Conservation (phyloP, 2,797 vertebrate species). For the Selene dorsalis region DNA sequence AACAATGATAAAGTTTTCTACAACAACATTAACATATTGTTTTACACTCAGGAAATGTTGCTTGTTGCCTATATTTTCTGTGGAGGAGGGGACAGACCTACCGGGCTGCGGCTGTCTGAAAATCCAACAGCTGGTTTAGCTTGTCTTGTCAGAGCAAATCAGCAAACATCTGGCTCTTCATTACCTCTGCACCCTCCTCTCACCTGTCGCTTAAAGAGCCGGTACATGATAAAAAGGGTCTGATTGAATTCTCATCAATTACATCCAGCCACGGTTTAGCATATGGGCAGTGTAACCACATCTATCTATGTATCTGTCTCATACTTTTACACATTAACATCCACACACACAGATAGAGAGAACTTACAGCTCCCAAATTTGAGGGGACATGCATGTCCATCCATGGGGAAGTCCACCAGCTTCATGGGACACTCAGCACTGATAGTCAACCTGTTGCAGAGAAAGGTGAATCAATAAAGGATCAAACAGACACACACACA, state of each 20-base stretch:
- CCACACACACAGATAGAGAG: background rate
- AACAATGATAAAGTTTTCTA: background rate
- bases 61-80: background rate
- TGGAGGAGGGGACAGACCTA: background rate
- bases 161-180: background rate
- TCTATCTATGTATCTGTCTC: background rate
- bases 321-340: too few species aligned
- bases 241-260: background rate
- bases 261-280: background rate
- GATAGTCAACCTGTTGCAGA: constrained; percentile 91
- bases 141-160: constrained; percentile 20
- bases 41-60: background rate
- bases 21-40: background rate
- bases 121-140: constrained; percentile 10
- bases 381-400: constrained; percentile 96
- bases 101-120: background rate
- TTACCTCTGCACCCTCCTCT: background rate
- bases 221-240: background rate
- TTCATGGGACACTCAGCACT: constrained; percentile 98
- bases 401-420: constrained; percentile 99
- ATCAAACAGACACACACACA: background rate
- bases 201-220: background rate
- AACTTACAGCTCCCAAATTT: constrained; percentile 99
- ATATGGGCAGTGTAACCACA: background rate
- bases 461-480: background rate